Evolutionary conservation across 2,797 vertebrate species (phyloP).

Genomic region (Thamnophis elegans): DNA sequence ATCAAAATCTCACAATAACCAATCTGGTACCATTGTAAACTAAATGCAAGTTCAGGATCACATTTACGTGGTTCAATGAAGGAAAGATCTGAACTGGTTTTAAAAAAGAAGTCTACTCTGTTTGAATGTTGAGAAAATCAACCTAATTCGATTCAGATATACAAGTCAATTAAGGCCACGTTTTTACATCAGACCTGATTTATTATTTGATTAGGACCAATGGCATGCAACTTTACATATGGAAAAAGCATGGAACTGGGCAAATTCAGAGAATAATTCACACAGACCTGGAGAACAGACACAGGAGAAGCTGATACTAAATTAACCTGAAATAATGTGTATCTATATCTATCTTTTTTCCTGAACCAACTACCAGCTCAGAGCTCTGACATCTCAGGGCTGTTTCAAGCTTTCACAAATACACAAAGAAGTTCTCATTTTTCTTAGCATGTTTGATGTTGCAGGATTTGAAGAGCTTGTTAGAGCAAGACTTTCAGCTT

Average conservation of each 20-base stretch:
- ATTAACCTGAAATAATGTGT: neutral
- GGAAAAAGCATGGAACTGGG: neutral
- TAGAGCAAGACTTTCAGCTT: slow-evolving; percentile 1
- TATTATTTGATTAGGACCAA: neutral
- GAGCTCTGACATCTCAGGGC: neutral
- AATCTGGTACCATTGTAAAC: neutral
- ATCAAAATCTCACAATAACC: neutral
- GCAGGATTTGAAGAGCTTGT: slow-evolving; percentile 5
- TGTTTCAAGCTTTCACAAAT: neutral
- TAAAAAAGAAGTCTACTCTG: neutral
- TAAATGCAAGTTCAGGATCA: neutral
- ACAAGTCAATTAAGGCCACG: neutral
- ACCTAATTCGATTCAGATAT: neutral
- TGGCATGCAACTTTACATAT: neutral
- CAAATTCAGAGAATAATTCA: neutral
- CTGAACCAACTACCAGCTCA: neutral
- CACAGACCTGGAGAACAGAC: neutral
- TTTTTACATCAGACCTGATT: neutral
- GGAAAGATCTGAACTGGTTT: neutral
- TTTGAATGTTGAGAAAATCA: neutral
- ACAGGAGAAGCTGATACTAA: neutral
- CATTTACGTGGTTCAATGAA: neutral
- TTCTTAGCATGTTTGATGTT: neutral
- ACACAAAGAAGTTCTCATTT: neutral
- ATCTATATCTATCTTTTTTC: neutral